Evolutionary conservation across 1,140 invertebrate genomes (phyloP).

Genomic region (Magallana ariakensis): DNA sequence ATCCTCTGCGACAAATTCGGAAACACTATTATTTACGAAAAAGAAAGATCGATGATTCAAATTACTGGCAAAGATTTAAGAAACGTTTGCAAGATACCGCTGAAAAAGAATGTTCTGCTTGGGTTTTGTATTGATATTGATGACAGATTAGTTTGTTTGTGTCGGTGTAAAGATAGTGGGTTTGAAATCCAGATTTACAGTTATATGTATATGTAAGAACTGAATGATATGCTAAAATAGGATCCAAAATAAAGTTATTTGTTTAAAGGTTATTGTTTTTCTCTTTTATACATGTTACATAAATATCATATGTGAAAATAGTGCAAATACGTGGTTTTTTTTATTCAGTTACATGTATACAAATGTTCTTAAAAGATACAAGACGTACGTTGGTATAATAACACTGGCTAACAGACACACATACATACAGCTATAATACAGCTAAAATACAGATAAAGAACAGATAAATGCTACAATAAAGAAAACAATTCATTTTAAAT

Average conservation of each 20-base stretch:
- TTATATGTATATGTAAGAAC: background rate
- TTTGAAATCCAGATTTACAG: slow-evolving; percentile 8
- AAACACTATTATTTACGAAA: background rate
- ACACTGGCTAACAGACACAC: too few relatives aligned
- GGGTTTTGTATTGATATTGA: background rate
- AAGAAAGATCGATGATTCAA: background rate
- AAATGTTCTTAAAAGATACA: too few relatives aligned
- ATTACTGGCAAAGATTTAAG: background rate
- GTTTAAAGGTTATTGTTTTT: too few relatives aligned
- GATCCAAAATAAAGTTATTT: too few relatives aligned
- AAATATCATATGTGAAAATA: background rate
- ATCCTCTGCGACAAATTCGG: background rate
- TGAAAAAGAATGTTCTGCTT: background rate
- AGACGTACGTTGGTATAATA: too few relatives aligned
- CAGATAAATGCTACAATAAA: too few relatives aligned
- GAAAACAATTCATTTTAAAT: too few relatives aligned
- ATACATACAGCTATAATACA: too few relatives aligned
- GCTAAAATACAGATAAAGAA: too few relatives aligned
- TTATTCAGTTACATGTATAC: too few relatives aligned
- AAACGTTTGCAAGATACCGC: background rate
- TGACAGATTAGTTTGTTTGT: background rate
- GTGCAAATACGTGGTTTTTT: background rate
- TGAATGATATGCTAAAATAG: background rate
- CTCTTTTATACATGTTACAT: background rate
- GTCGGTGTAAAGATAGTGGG: background rate